phyloP scores from a whole-genome alignment of 2,113 vertebrate species.

The Macrotis lagotis region DNA sequence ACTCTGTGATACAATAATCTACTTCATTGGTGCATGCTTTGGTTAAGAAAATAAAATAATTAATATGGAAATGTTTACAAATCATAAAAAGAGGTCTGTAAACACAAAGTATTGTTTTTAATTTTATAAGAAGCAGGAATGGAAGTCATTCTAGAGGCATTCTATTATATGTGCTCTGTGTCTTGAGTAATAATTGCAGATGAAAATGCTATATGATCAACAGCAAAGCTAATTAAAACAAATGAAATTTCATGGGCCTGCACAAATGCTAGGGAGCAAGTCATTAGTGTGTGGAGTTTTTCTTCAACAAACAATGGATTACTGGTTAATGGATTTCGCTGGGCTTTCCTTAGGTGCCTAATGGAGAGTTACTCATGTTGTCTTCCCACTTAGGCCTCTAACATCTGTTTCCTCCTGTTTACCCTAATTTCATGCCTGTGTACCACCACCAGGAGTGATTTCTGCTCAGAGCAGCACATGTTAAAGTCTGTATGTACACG shows the following conservation, averaged over 20 bases:
- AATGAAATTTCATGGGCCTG: slow-evolving; percentile 10
- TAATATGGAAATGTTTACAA: neutral
- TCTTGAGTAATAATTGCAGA: neutral
- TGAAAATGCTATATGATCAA: slow-evolving; percentile 32
- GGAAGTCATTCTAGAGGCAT: neutral
- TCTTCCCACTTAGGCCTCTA: slow-evolving; percentile 82
- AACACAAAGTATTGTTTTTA: neutral
- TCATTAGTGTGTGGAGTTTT: slow-evolving; percentile 67
- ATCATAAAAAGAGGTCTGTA: neutral
- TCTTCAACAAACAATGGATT: slow-evolving; percentile 78
- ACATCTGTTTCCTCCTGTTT: slow-evolving; percentile 89
- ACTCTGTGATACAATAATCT: neutral
- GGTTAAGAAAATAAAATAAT: slow-evolving; percentile 12
- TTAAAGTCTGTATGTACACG: slow-evolving; percentile 57
- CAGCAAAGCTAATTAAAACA: slow-evolving; percentile 57
- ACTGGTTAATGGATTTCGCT: slow-evolving; percentile 80
- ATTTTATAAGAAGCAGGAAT: neutral
- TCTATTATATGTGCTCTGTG: neutral
- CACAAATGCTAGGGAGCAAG: slow-evolving; percentile 31
- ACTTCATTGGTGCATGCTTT: neutral
- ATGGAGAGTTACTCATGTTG: slow-evolving; percentile 49
- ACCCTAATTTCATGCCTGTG: slow-evolving; percentile 64
- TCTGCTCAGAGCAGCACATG: slow-evolving; percentile 75
- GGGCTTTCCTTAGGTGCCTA: slow-evolving; percentile 79
- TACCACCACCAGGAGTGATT: slow-evolving; percentile 50